phyloP scores from a whole-genome alignment of 2,113 vertebrate genomes.

The Neodontobutis hainanensis region DNA sequence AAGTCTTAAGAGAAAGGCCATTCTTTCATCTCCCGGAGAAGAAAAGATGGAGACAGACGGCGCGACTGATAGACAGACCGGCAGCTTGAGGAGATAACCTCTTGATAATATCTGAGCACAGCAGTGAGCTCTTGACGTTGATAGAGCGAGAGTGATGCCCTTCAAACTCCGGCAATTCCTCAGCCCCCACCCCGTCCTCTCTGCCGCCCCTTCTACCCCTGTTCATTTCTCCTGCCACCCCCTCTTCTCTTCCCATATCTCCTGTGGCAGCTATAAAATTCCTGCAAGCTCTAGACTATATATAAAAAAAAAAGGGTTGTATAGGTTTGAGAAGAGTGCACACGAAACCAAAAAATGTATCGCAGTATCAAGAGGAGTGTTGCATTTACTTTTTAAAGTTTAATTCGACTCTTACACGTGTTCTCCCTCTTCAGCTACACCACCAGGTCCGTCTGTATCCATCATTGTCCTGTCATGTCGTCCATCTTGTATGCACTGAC shows the following conservation, averaged over 20 bases:
- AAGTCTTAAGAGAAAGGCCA: conserved; percentile 36
- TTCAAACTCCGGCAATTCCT: conserved; percentile 74
- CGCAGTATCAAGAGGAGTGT: conserved; percentile 19
- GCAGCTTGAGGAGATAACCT: conserved; percentile 70
- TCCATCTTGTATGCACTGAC: not conserved
- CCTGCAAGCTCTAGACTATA: conserved; percentile 48
- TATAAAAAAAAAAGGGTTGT: conserved; percentile 24
- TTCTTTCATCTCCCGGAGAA: conserved; percentile 56
- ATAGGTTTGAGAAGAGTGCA: conserved; percentile 17
- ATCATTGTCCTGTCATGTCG: not conserved
- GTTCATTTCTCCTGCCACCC: conserved; percentile 50
- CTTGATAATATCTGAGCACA: conserved; percentile 74
- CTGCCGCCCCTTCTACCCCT: conserved; percentile 41
- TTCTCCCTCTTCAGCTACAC: not conserved
- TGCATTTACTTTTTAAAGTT: conserved; percentile 12
- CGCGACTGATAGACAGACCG: conserved; percentile 56
- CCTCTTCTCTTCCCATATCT: conserved; percentile 30
- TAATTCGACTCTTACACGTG: too few species aligned
- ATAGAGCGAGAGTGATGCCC: conserved; percentile 76
- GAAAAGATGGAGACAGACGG: conserved; percentile 62
- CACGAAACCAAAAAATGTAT: conserved; percentile 18
- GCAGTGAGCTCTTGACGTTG: conserved; percentile 67
- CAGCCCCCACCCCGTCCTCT: conserved; percentile 2
- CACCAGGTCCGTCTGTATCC: not conserved
- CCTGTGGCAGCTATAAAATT: conserved; percentile 67